Percentiles rank a stretch among this genome's conserved stretches.
These are phyloP conservation scores for Aphelenchoides besseyi DNA, from an alignment of 1,140 invertebrate species.

Conservation along the genomic window DNA sequence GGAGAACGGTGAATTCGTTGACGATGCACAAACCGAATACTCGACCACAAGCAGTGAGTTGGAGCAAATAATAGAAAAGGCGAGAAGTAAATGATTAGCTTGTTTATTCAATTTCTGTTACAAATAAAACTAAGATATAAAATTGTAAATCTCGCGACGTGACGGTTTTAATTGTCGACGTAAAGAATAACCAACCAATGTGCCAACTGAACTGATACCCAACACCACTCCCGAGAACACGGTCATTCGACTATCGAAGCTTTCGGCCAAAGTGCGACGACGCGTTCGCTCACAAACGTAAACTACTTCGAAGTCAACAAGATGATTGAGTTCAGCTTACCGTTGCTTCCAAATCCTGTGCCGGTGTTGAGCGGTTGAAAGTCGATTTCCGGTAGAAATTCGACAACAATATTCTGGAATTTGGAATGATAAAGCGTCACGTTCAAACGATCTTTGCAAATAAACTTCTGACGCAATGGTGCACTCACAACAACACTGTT, in stretches of 20 bases:
- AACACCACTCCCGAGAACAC: slow-evolving; percentile 35
- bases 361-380: slow-evolving; percentile 36
- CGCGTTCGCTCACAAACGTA: slow-evolving; percentile 37
- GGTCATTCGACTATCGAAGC: slow-evolving; percentile 37
- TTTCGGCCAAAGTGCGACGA: slow-evolving; percentile 30
- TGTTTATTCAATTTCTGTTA: neutral
- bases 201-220: slow-evolving; percentile 32
- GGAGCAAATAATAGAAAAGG: too few species aligned
- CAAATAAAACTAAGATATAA: neutral
- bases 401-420: slow-evolving; percentile 34
- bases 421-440: slow-evolving; percentile 27
- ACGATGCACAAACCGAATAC: too few species aligned
- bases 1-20: too few species aligned
- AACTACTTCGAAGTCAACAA: slow-evolving; percentile 19
- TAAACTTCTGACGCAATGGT: slow-evolving; percentile 33
- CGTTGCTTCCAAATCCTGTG: slow-evolving; percentile 31
- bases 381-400: slow-evolving; percentile 41
- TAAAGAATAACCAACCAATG: slow-evolving; percentile 22
- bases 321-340: neutral
- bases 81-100: too few species aligned
- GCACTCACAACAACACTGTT: slow-evolving; percentile 20
- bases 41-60: too few species aligned
- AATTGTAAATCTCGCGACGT: slow-evolving; percentile 17
- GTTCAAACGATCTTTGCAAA: slow-evolving; percentile 39
- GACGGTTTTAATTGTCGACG: slow-evolving; percentile 15